Base-by-base conservation (phyloP, 2,888 invertebrate genomes). In the Apoda limacodes region DNA sequence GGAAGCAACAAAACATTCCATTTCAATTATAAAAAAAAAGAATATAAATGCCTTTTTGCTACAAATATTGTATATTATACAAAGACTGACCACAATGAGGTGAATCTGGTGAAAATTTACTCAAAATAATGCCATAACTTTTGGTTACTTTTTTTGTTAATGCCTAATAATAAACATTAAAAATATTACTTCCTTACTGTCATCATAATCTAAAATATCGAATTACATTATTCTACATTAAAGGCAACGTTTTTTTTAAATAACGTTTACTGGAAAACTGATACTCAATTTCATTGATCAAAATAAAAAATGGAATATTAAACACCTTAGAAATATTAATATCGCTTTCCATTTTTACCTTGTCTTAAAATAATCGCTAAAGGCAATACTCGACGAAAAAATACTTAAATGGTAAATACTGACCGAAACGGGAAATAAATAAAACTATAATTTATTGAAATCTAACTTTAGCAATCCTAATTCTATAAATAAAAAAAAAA, bases 401-500 rank as follows among this genome's bases (percentile, higher is more conserved):
- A 76, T 75, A 76, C 78, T 76, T 74, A 76, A 56, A 69, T 56
- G 60, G 66, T 71, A 76, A 80, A 80, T 80, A 80, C 80, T 80
- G 80, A 80, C 80, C 80, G 74, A 76, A 71, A 70, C 56, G 72
- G 68, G 75, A 74, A 75, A 80, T 75, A 75, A 80, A 70, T 72
- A 72, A 74, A 53, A 65, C 60, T 65, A 72, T 56, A 60, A 60
- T 65, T 64, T 65, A 63, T 56, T 56, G 54, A 61, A n/a, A 60
- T 60, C 54, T 47, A 56, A 55, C 44, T 54, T 56, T 58, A 37
- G 45, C 51, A 51, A 51, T 54, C 58, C 39, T 47, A 48, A 58
- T n/a, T n/a, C n/a, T n/a, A n/a, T 68, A 66, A 54, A 57, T 67
- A 66, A 70, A 67, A 60, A 68, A 68, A 61, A 52, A 53, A 51